These are phyloP conservation scores for Montipora foliosa DNA, from an alignment of 64 coral and sea anemone genomes.

Conservation along the genomic window DNA sequence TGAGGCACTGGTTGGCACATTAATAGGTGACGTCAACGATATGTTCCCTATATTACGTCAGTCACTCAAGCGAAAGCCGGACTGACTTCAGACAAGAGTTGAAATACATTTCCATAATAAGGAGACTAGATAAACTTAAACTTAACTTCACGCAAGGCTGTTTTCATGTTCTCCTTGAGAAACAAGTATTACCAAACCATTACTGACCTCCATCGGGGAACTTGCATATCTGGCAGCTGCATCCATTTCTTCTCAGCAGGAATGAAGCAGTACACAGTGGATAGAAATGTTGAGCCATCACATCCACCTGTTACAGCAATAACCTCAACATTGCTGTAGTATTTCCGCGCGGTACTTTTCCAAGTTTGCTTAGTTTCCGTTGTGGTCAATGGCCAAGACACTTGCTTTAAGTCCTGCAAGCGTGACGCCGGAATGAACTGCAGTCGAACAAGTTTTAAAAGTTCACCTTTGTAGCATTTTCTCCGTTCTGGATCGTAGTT, in stretches of 20 bases:
- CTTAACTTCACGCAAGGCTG: too few relatives aligned
- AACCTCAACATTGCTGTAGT: slow-evolving; percentile 73
- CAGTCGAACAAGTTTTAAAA: slow-evolving; percentile 72
- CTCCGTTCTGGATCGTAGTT: slow-evolving; percentile 58
- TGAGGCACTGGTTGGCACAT: too few relatives aligned
- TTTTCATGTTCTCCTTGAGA: too few relatives aligned
- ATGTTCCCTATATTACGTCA: too few relatives aligned
- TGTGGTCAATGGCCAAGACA: neutral
- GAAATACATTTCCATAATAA: too few relatives aligned
- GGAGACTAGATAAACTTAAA: too few relatives aligned
- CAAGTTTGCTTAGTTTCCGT: neutral
- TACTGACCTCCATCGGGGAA: slow-evolving; percentile 82
- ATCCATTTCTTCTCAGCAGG: slow-evolving; percentile 75
- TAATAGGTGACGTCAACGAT: too few relatives aligned
- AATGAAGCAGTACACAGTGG: slow-evolving; percentile 71
- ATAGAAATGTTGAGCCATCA: slow-evolving; percentile 54
- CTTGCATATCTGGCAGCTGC: slow-evolving; percentile 53
- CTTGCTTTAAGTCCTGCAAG: neutral
- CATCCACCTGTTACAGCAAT: slow-evolving; percentile 80
- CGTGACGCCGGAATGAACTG: slow-evolving; percentile 60
- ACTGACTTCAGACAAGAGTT: too few relatives aligned
- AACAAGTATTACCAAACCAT: too few relatives aligned
- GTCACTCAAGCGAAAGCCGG: too few relatives aligned
- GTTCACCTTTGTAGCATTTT: slow-evolving; percentile 25
- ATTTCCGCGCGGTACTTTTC: slow-evolving; percentile 57